Base-by-base conservation (phyloP, 2,113 vertebrate species). In the Menura novaehollandiae region DNA sequence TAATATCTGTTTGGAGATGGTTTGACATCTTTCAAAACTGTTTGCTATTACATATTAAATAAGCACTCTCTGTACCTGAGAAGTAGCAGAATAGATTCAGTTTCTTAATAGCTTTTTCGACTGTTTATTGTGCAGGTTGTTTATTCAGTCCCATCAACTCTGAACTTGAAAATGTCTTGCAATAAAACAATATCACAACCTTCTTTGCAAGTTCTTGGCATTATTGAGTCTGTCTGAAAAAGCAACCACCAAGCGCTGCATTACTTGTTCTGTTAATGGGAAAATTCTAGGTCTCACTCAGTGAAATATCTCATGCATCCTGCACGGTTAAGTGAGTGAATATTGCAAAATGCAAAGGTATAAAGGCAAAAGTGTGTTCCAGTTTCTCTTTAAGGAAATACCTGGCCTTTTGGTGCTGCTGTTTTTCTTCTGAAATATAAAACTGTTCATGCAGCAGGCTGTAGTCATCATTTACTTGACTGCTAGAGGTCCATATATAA, bases 371-470 rank as follows among this genome's bases (percentile, higher is more conserved):
- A 85, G 30, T 63, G 27, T 51, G 15, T 79, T 88, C 60, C 60
- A 53, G 49, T 93, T 94, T 93, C 44, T 85, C 63, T 76, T 85
- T 53, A 66, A 88, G 59, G n/a, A 85, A 85, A 86, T 51, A 41
- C 23, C 16, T 74, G 39, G 43, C 46, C 39, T 88, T 91, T 73
- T 85, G n/a, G 21, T 85, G 68, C 67, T 90, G 79, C 55, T 59
- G 19, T 71, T 86, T 93, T 32, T 91, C 64, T 92, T 95, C 63
- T 94, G 85, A 88, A 95, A 77, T 74, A 52, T 15, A 35, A 58
- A 91, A 56, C 24, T 71, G 15, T 49, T 66, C 67, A 39, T 66
- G 47, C 49, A 86, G 75, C 51, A 89, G 64, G 59, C 39, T 67
- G 11, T 87, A 73, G 75, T 66, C 27, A 39, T 93, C 28, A 71